These are phyloP conservation scores for Gavialis gangeticus DNA, from an alignment of 2,113 vertebrate species.

Conservation along the genomic window DNA sequence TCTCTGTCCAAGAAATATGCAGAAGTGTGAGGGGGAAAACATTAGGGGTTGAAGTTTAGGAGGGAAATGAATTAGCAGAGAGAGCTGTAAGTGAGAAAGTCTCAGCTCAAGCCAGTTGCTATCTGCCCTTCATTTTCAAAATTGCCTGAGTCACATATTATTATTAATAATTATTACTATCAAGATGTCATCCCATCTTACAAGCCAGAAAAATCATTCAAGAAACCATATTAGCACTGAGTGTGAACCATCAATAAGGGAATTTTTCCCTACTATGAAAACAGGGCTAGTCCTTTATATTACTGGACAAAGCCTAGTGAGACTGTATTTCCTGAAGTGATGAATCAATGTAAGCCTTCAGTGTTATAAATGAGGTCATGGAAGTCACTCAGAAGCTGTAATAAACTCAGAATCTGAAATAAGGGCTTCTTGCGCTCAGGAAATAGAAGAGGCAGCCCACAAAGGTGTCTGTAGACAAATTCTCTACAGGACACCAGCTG, in stretches of 20 bases:
- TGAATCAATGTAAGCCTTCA: conserved; percentile 66
- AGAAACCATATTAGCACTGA: not conserved
- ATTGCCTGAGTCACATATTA: not conserved
- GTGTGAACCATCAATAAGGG: not conserved
- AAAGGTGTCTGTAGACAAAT: conserved; percentile 80
- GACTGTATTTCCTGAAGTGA: conserved; percentile 69
- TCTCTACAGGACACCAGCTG: conserved; percentile 70
- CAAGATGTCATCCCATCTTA: not conserved
- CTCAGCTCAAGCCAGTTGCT: not conserved
- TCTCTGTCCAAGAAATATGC: not conserved
- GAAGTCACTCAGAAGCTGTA: conserved; percentile 73
- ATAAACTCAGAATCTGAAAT: conserved; percentile 74
- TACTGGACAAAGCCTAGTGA: conserved; percentile 23
- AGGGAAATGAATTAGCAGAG: not conserved
- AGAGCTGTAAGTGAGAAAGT: not conserved
- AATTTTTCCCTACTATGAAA: not conserved
- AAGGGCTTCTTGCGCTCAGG: conserved; percentile 73
- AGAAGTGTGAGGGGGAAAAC: not conserved
- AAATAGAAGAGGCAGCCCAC: conserved; percentile 74
- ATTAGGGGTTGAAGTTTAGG: not conserved
- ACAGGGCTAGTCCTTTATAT: not conserved
- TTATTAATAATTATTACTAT: not conserved
- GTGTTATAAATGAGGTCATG: conserved; percentile 55
- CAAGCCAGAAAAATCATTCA: not conserved
- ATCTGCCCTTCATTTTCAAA: not conserved